These are phyloP conservation scores for Himalopsyche kuldschensis DNA, from an alignment of 2,888 invertebrate genomes.

Conservation along the genomic window DNA sequence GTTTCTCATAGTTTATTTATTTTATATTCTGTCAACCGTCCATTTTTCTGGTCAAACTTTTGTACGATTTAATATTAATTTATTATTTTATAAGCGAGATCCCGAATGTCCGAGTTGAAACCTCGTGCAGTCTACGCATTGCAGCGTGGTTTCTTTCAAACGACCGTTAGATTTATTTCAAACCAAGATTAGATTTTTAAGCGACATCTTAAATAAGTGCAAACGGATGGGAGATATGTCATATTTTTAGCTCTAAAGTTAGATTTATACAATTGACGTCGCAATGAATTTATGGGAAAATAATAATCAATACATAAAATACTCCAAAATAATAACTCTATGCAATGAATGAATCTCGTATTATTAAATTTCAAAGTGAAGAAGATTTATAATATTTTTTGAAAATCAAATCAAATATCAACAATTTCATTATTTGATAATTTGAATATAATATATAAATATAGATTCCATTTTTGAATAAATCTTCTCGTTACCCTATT, in stretches of 20 bases:
- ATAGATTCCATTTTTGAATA: background rate
- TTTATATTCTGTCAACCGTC: slow-evolving; percentile 34
- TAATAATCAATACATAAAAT: background rate
- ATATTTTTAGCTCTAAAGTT: background rate
- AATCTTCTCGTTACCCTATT: background rate
- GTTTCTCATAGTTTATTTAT: slow-evolving; percentile 13
- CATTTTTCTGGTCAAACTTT: slow-evolving; percentile 39
- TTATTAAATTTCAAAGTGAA: too few species aligned
- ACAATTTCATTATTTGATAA: too few species aligned
- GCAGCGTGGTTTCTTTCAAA: background rate
- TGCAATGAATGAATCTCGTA: background rate
- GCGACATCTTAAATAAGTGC: background rate
- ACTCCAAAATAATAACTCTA: background rate
- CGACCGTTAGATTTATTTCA: background rate
- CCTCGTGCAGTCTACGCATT: background rate
- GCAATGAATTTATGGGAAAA: background rate
- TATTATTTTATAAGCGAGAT: background rate
- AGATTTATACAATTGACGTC: background rate
- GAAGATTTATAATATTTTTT: too few species aligned
- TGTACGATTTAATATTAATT: slow-evolving; percentile 10
- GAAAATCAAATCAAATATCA: too few species aligned
- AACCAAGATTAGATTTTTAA: background rate
- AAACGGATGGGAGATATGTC: slow-evolving; percentile 1
- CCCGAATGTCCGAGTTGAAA: too few species aligned
- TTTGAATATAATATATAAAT: too few species aligned